Conservation (phyloP, 2,797 vertebrate species). For the Macropus fuliginosus region DNA sequence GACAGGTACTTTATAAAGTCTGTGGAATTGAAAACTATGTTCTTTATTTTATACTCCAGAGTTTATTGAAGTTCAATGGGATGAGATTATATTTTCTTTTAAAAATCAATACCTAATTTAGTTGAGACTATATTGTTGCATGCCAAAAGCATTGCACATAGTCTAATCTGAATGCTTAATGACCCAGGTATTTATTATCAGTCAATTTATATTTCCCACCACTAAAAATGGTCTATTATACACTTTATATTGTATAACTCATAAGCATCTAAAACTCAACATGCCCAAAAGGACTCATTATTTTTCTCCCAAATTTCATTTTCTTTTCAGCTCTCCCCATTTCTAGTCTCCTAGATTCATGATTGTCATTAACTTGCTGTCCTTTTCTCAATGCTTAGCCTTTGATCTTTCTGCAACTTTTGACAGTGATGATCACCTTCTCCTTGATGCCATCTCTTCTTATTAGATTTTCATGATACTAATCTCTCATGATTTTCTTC, state of each 20-base stretch:
- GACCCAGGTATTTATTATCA: not conserved
- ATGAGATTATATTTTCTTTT: not conserved
- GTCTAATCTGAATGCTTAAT: not conserved
- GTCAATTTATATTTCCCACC: not conserved
- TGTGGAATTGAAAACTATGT: not conserved
- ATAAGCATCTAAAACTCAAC: not conserved
- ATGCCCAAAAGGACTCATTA: not conserved
- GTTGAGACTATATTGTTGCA: not conserved
- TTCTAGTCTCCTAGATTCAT: not conserved
- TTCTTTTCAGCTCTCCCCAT: not conserved
- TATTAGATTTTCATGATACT: not conserved
- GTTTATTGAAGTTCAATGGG: not conserved
- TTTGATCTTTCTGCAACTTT: not conserved
- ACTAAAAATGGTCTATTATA: not conserved
- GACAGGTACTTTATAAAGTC: not conserved
- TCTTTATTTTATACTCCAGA: not conserved
- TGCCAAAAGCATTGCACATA: not conserved
- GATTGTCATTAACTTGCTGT: not conserved
- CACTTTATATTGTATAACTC: not conserved
- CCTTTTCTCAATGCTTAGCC: not conserved
- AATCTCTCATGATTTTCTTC: not conserved
- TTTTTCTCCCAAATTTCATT: not conserved
- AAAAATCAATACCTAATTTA: not conserved
- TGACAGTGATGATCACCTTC: not conserved
- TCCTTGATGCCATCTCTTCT: not conserved